Percentiles rank a stretch among this genome's conserved stretches.
These are phyloP conservation scores for Perizoma flavofasciatum DNA, from an alignment of 2,888 invertebrate species.

Conservation along the genomic window DNA sequence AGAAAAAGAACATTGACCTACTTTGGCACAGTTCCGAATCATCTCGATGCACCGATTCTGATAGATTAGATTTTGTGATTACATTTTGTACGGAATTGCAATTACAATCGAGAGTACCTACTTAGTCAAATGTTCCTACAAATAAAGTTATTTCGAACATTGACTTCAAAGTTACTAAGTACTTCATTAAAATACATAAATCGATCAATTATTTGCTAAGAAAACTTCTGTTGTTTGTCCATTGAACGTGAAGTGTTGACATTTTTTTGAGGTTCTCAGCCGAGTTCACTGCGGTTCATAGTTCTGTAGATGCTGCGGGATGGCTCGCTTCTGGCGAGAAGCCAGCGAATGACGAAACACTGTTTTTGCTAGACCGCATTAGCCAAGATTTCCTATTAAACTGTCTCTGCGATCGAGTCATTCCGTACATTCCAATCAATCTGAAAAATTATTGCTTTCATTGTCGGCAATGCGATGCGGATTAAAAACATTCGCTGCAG, in stretches of 20 bases:
- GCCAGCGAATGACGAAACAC: conserved; percentile 64
- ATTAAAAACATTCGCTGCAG: conserved; percentile 11
- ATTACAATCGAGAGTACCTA: background rate
- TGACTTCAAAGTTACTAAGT: background rate
- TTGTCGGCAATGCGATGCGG: conserved; percentile 12
- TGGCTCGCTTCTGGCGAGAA: conserved; percentile 47
- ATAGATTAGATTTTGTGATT: conserved; percentile 20
- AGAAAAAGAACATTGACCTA: conserved; percentile 42
- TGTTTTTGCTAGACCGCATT: conserved; percentile 46
- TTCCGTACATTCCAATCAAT: conserved; percentile 13
- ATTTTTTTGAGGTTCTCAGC: conserved; percentile 43
- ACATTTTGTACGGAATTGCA: conserved; percentile 5
- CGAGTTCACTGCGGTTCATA: conserved; percentile 57
- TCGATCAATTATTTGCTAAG: conserved; percentile 42
- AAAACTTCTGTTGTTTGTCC: conserved; percentile 49
- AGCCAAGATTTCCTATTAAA: conserved; percentile 45
- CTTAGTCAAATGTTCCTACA: too few relatives aligned
- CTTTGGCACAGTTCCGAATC: conserved; percentile 24
- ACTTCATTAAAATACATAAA: conserved; percentile 22
- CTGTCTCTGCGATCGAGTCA: conserved; percentile 25
- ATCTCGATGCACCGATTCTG: conserved; percentile 1
- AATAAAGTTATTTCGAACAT: too few relatives aligned
- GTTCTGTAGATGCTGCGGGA: conserved; percentile 36
- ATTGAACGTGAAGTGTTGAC: conserved; percentile 50
- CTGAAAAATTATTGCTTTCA: conserved; percentile 3